These are phyloP conservation scores for Limnephilus auricula DNA, from an alignment of 2,888 invertebrate species.

Conservation along the genomic window DNA sequence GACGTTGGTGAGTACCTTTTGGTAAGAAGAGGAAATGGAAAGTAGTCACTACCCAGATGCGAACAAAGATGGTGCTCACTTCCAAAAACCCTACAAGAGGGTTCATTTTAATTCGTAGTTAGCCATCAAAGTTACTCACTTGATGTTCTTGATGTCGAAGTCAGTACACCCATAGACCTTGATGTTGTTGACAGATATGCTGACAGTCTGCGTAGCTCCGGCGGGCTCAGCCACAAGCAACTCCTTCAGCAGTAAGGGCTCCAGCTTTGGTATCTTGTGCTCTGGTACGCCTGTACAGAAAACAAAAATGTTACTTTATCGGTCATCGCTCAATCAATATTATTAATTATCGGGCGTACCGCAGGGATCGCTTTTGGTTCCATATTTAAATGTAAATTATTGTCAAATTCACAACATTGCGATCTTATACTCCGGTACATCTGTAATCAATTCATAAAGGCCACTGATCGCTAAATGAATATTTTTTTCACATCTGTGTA, in stretches of 20 bases:
- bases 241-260: slow-evolving; percentile 76
- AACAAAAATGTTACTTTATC: not conserved
- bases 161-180: slow-evolving; percentile 76
- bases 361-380: not conserved
- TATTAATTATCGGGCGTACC: not conserved
- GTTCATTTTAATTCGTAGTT: not conserved
- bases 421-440: no score
- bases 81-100: no score
- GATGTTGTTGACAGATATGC: slow-evolving; percentile 73
- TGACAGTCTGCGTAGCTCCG: slow-evolving; percentile 70
- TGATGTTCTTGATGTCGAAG: slow-evolving; percentile 73
- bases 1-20: no score
- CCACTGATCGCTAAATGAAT: no score
- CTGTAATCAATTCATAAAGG: no score
- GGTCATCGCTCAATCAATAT: not conserved
- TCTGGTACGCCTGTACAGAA: slow-evolving; percentile 73
- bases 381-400: not conserved
- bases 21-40: no score
- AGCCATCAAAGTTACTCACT: slow-evolving; percentile 71
- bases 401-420: no score
- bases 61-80: no score
- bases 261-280: slow-evolving; percentile 77
- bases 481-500: no score
- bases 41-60: no score
- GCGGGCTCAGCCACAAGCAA: slow-evolving; percentile 73